Evolutionary conservation across 2,797 vertebrate species (phyloP).

Genomic region (Sebastes iracundus): DNA sequence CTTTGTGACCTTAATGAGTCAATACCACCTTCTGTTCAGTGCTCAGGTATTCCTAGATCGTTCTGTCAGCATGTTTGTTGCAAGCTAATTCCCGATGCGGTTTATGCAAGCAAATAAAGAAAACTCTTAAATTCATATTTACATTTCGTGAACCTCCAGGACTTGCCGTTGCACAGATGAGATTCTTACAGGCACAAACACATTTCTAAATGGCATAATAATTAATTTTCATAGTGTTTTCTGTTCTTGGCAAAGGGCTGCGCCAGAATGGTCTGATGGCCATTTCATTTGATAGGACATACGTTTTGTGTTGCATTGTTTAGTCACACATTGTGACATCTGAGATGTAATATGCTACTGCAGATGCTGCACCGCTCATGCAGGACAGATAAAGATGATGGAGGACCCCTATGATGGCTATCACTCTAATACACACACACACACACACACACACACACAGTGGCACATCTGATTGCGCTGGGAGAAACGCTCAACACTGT

Average conservation of each 20-base stretch:
- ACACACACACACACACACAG: conserved; percentile 15
- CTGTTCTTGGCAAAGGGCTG: neutral
- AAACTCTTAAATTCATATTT: neutral
- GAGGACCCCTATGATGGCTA: conserved; percentile 57
- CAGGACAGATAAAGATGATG: conserved; percentile 68
- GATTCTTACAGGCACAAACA: neutral
- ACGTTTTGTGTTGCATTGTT: conserved; percentile 52
- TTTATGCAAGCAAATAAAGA: neutral
- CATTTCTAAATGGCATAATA: neutral
- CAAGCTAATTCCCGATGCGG: neutral
- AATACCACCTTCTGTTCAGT: neutral
- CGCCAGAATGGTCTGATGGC: neutral
- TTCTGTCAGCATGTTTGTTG: neutral
- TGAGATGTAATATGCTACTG: conserved; percentile 60
- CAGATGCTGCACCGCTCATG: conserved; percentile 55
- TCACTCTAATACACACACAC: conserved; percentile 29
- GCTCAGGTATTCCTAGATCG: neutral
- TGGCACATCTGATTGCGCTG: conserved; percentile 45
- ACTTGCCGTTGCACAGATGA: neutral
- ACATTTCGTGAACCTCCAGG: neutral
- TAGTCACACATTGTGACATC: conserved; percentile 57
- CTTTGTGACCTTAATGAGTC: conserved; percentile 35
- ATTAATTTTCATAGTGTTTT: neutral
- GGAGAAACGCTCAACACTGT: conserved; percentile 32
- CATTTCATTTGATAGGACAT: conserved; percentile 28